These are phyloP conservation scores for Potorous gilbertii DNA, from an alignment of 2,797 vertebrate species.

Conservation along the genomic window DNA sequence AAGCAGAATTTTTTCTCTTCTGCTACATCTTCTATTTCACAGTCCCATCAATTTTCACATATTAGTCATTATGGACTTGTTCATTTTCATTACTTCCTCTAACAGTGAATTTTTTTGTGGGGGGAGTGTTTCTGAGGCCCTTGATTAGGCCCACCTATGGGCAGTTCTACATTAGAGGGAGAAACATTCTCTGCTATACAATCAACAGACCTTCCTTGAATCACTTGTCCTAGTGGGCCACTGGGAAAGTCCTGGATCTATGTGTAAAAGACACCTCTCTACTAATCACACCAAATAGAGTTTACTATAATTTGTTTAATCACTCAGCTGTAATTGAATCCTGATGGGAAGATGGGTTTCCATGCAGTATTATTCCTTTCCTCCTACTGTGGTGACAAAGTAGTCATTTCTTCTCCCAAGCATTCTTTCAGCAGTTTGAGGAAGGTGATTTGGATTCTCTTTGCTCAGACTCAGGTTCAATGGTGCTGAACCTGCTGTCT, in stretches of 20 bases:
- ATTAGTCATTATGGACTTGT: slow-evolving; percentile 18
- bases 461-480: not conserved
- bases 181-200: not conserved
- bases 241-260: not conserved
- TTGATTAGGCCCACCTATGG: slow-evolving; percentile 28
- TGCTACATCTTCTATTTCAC: slow-evolving; percentile 31
- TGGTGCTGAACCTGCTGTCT: not conserved
- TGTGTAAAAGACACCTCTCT: not conserved
- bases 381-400: slow-evolving; percentile 14
- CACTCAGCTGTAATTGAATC: slow-evolving; percentile 64
- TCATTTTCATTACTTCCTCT: not conserved
- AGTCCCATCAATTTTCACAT: not conserved
- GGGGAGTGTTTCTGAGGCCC: not conserved
- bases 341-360: slow-evolving; percentile 59
- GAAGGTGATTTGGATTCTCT: not conserved
- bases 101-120: slow-evolving; percentile 17
- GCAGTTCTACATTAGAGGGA: not conserved
- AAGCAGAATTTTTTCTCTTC: slow-evolving; percentile 2
- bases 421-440: slow-evolving; percentile 13
- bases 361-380: slow-evolving; percentile 25
- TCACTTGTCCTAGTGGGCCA: not conserved
- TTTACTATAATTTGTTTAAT: slow-evolving; percentile 67
- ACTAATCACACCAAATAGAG: slow-evolving; percentile 47
- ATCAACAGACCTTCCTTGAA: not conserved
- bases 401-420: slow-evolving; percentile 37